These are phyloP conservation scores for Coremacera marginata DNA, from an alignment of 2,888 invertebrate genomes.

Conservation along the genomic window DNA sequence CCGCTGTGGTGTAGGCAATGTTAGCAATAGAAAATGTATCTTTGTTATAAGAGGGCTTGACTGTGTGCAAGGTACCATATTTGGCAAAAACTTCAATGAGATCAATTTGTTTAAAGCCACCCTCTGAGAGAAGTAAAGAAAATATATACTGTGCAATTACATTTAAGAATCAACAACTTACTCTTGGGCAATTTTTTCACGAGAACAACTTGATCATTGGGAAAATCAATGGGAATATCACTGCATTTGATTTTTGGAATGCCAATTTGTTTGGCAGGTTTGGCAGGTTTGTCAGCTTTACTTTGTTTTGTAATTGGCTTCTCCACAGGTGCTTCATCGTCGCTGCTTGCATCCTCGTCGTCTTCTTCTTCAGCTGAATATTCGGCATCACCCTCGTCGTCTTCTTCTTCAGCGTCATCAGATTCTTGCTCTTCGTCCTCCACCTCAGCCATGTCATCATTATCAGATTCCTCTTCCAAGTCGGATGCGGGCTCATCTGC, in stretches of 20 bases:
- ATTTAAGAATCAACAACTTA: conserved; percentile 45
- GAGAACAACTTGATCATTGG: conserved; percentile 47
- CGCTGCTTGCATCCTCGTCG: conserved; percentile 19
- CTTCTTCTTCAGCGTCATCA: conserved; percentile 47
- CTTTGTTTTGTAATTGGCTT: conserved; percentile 47
- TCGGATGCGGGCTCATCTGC: conserved; percentile 18
- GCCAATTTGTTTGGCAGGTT: conserved; percentile 44
- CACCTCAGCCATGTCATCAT: neutral
- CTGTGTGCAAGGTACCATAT: conserved; percentile 53
- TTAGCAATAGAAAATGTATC: conserved; percentile 30
- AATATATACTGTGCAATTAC: too few relatives aligned
- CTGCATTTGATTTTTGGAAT: conserved; percentile 50
- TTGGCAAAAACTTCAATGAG: conserved; percentile 55
- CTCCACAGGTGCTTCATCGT: conserved; percentile 55
- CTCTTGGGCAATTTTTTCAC: conserved; percentile 52
- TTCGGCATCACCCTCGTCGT: conserved; percentile 23
- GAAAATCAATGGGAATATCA: conserved; percentile 47
- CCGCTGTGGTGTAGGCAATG: conserved; percentile 52
- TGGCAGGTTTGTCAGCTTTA: neutral
- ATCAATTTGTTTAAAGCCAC: conserved; percentile 49
- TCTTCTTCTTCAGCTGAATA: conserved; percentile 31
- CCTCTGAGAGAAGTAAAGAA: conserved; percentile 45
- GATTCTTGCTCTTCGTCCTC: conserved; percentile 31
- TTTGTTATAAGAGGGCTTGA: conserved; percentile 42
- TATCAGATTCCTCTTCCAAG: conserved; percentile 41